Percentiles rank a stretch among this genome's conserved stretches.
Evolutionary conservation across 1,140 invertebrate species (phyloP).

Genomic region (Euglossa dilemma): DNA sequence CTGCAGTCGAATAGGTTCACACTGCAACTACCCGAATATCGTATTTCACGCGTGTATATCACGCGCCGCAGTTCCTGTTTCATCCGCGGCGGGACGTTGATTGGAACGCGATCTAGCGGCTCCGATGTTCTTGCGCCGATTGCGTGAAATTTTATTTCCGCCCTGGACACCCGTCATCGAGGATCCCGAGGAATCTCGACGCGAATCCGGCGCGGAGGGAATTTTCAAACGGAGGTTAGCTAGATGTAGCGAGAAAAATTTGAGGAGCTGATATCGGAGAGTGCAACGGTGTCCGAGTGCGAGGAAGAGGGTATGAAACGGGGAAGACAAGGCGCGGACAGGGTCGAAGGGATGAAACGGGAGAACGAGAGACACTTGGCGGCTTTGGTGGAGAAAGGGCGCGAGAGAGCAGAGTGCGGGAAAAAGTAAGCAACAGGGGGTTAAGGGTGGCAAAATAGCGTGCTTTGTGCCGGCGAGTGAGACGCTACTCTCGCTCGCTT

Average conservation of each 20-base stretch:
- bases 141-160: conserved; percentile 25
- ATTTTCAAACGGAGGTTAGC: too few relatives aligned
- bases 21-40: conserved; percentile 60
- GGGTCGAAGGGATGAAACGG: background rate
- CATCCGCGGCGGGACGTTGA: conserved; percentile 48
- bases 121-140: background rate
- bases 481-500: conserved; percentile 59
- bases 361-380: conserved; percentile 15
- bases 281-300: too few relatives aligned
- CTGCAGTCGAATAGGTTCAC: conserved; percentile 45
- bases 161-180: background rate
- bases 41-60: conserved; percentile 54
- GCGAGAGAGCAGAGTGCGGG: conserved; percentile 7
- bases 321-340: background rate
- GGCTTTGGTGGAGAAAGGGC: conserved; percentile 17
- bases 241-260: too few relatives aligned
- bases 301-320: too few relatives aligned
- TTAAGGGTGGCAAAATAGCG: conserved; percentile 67
- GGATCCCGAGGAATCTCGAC: background rate
- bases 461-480: conserved; percentile 66
- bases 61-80: conserved; percentile 33
- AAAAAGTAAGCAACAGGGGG: conserved; percentile 50
- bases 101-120: conserved; percentile 48
- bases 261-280: too few relatives aligned
- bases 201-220: too few relatives aligned